A percentile compares a stretch with the other conserved stretches of the same genome.
Evolutionary conservation across 2,888 invertebrate species (phyloP).

Genomic region (Cartodere bifasciata): DNA sequence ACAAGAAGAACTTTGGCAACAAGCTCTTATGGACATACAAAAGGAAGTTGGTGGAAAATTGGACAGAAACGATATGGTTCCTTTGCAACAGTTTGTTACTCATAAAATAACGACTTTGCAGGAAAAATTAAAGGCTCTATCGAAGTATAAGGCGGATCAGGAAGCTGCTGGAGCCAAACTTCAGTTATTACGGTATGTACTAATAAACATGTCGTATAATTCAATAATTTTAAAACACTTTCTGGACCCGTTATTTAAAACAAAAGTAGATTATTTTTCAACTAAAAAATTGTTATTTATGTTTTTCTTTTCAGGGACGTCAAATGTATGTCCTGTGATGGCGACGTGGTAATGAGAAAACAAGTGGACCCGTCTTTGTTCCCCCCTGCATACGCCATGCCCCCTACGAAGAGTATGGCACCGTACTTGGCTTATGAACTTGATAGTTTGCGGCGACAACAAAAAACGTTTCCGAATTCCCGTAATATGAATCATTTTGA

Average conservation of each 20-base stretch:
- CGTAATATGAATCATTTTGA: constrained; percentile 10
- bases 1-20: constrained; percentile 51
- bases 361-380: constrained; percentile 38
- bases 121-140: constrained; percentile 47
- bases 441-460: constrained; percentile 40
- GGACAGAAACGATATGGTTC: constrained; percentile 50
- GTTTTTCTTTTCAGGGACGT: constrained; percentile 46
- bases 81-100: constrained; percentile 51
- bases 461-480: constrained; percentile 38
- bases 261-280: too few species aligned
- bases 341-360: constrained; percentile 56
- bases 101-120: constrained; percentile 46
- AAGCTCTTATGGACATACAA: constrained; percentile 54
- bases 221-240: too few species aligned
- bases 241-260: too few species aligned
- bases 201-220: too few species aligned
- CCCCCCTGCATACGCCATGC: constrained; percentile 40
- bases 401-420: constrained; percentile 47
- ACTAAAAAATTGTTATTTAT: too few species aligned
- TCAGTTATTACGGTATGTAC: constrained; percentile 45
- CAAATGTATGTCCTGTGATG: constrained; percentile 67
- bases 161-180: constrained; percentile 63
- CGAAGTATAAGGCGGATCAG: constrained; percentile 44
- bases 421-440: constrained; percentile 63
- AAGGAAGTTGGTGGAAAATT: constrained; percentile 52